phyloP scores from a whole-genome alignment of 2,888 invertebrate species.

The Schrankia costaestrigalis region DNA sequence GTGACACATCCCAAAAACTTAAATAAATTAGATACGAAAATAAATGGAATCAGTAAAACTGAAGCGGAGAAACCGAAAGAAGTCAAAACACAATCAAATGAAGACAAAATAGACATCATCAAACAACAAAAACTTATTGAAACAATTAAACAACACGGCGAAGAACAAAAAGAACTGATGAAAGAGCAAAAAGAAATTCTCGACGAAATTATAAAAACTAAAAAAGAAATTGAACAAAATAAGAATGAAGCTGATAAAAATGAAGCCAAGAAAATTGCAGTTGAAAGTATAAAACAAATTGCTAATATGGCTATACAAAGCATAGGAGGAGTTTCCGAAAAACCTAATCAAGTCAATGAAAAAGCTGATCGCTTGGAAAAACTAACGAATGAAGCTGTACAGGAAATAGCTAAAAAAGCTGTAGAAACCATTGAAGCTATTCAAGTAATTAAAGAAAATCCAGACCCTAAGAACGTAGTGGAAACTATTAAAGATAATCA shows the following conservation, averaged over 20 bases:
- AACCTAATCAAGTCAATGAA: constrained; percentile 40
- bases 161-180: constrained; percentile 84
- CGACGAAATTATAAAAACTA: constrained; percentile 80
- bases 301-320: constrained; percentile 73
- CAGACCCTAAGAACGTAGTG: constrained; percentile 16
- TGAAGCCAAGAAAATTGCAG: constrained; percentile 73
- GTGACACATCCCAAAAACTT: constrained; percentile 62
- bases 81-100: constrained; percentile 25
- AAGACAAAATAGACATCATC: constrained; percentile 43
- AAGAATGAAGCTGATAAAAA: constrained; percentile 66
- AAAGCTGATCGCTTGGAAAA: constrained; percentile 49
- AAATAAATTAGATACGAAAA: constrained; percentile 47
- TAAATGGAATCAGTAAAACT: constrained; percentile 38
- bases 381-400: constrained; percentile 60
- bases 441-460: constrained; percentile 59
- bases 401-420: constrained; percentile 73
- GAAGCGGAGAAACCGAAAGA: constrained; percentile 28
- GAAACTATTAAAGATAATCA: constrained; percentile 1
- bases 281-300: constrained; percentile 75
- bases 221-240: constrained; percentile 70
- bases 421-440: constrained; percentile 70
- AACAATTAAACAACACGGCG: constrained; percentile 84
- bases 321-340: constrained; percentile 63
- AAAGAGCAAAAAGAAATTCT: constrained; percentile 84
- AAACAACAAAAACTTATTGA: constrained; percentile 79